Conservation (phyloP, 2,888 invertebrate species). For the Iselma pallidipennis region DNA sequence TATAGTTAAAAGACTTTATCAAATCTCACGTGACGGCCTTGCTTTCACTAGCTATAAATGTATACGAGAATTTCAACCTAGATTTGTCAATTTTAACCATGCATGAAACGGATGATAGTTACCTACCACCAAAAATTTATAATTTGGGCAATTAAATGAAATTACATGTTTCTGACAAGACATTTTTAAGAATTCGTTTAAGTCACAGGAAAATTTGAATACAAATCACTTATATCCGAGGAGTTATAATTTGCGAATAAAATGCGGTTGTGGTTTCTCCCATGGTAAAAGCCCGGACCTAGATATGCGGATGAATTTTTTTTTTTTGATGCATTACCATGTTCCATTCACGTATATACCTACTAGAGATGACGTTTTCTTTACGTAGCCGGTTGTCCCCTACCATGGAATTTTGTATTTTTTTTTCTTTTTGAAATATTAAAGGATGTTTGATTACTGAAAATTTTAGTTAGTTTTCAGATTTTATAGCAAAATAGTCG, state of each 20-base stretch:
- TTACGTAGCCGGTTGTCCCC: slow-evolving; percentile 14
- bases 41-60: slow-evolving; percentile 21
- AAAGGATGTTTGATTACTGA: slow-evolving; percentile 7
- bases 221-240: not conserved
- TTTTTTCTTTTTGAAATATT: slow-evolving; percentile 15
- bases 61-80: slow-evolving; percentile 22
- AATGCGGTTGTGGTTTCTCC: slow-evolving; percentile 12
- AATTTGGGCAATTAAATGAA: not conserved
- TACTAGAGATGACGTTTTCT: slow-evolving; percentile 1
- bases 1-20: no score
- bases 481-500: slow-evolving; percentile 14
- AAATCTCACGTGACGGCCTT: slow-evolving; percentile 13
- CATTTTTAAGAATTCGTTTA: not conserved
- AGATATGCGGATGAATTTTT: slow-evolving; percentile 18
- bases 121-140: not conserved
- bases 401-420: slow-evolving; percentile 11
- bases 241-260: not conserved
- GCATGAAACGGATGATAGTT: not conserved
- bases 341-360: no score
- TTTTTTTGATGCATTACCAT: not conserved
- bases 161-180: not conserved
- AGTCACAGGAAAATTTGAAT: not conserved
- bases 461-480: slow-evolving; percentile 12
- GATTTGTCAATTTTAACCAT: slow-evolving; percentile 13
- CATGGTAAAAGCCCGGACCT: slow-evolving; percentile 13